Evolutionary conservation across 2,113 vertebrate species (phyloP).

Genomic region (Oxyruncus cristatus): DNA sequence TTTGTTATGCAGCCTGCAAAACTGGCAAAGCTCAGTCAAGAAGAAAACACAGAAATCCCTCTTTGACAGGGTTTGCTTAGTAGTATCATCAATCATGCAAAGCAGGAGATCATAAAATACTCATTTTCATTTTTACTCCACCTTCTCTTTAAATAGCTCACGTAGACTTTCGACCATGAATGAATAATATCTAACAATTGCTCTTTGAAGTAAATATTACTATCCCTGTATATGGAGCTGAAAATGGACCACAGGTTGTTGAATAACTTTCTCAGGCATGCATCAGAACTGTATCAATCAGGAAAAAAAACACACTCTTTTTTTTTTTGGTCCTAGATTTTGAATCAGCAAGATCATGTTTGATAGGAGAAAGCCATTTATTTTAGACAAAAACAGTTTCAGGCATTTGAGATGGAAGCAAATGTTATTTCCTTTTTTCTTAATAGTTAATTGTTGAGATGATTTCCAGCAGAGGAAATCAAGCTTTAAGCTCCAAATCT

Average conservation of each 20-base stretch:
- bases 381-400: not conserved
- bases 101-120: slow-evolving; percentile 27
- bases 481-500: not conserved
- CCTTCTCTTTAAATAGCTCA: slow-evolving; percentile 20
- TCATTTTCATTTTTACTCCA: slow-evolving; percentile 41
- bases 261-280: slow-evolving; percentile 6
- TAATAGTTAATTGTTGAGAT: not conserved
- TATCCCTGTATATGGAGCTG: not conserved
- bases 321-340: not conserved
- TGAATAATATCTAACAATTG: slow-evolving; percentile 7
- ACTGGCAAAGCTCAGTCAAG: not conserved
- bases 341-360: not conserved
- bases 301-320: not conserved
- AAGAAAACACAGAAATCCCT: slow-evolving; percentile 7
- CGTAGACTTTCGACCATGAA: not conserved
- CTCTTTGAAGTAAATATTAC: slow-evolving; percentile 23
- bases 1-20: not conserved
- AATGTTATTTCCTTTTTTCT: not conserved
- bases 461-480: not conserved
- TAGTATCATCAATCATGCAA: slow-evolving; percentile 26
- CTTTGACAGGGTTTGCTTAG: not conserved
- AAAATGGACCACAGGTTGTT: not conserved
- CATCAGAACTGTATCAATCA: not conserved
- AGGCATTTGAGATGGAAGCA: not conserved
- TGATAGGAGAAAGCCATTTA: not conserved